Conservation (phyloP, 2,888 invertebrate species). For the Phasia obesa region DNA sequence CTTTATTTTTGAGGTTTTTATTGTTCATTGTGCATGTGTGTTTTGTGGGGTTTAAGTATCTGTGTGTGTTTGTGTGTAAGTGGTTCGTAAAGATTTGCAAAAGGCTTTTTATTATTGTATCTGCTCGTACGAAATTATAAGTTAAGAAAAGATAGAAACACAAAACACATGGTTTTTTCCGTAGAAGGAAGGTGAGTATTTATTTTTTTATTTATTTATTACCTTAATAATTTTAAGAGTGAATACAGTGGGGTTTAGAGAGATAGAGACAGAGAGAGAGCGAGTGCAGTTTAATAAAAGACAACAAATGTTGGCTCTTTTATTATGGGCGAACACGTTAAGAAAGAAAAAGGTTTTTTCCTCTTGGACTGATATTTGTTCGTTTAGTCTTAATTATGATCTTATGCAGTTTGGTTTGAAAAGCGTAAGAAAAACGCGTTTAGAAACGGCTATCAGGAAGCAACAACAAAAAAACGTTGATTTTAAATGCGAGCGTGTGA, state of each 20-base stretch:
- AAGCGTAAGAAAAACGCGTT: constrained; percentile 55
- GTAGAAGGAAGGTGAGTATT: constrained; percentile 7
- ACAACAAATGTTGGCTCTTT: not conserved
- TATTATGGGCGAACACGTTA: constrained; percentile 15
- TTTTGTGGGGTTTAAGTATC: constrained; percentile 2
- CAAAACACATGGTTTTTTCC: constrained; percentile 54
- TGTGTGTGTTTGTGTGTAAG: not conserved
- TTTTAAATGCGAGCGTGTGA: constrained; percentile 27
- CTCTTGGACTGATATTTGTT: constrained; percentile 49
- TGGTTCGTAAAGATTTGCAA: constrained; percentile 46
- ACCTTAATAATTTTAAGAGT: constrained; percentile 39
- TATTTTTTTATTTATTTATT: not conserved
- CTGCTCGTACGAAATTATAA: constrained; percentile 14
- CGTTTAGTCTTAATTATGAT: constrained; percentile 69
- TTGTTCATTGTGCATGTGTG: not conserved
- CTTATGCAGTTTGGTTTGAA: constrained; percentile 69
- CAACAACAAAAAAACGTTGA: constrained; percentile 40
- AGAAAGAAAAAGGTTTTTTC: constrained; percentile 67
- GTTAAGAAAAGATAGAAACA: constrained; percentile 36
- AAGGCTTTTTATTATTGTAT: constrained; percentile 38
- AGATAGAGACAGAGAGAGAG: not conserved
- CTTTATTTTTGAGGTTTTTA: not conserved
- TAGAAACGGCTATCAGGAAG: constrained; percentile 6
- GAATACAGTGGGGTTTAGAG: no score
- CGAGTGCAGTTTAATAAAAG: not conserved